Base-by-base conservation (phyloP, 2,113 vertebrate genomes). In the Anolis sagrei region DNA sequence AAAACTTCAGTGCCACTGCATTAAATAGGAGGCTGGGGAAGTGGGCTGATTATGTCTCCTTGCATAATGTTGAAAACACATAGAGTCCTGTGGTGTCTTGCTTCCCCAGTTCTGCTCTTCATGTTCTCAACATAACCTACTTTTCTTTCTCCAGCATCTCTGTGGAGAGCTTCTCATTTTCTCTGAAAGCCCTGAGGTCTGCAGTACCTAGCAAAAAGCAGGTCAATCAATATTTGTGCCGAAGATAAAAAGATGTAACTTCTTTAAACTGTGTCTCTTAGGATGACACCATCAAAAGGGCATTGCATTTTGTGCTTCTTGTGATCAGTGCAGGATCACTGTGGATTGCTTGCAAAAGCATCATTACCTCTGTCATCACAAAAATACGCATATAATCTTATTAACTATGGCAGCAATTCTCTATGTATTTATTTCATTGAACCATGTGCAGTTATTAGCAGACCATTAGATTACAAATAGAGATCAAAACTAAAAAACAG, bases 221-320 rank as follows among this genome's bases (percentile, higher is more conserved):
- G 78, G 75, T 79, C 89, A 89, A 54, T 94, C 88, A 91, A 77
- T 89, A 79, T 85, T 90, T 83, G 64, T 76, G 87, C 87, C 86
- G 72, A 88, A 88, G 83, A 83, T 82, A 77, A 92, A 93, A 84
- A 90, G 76, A 49, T 51, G 61, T 58, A 79, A 75, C 34, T 90
- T 81, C 86, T 88, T 93, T 73, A 86, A 76, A 88, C n/a, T 64
- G 21, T 36, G n/a, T 90, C 36, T 83, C 86, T 86, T 81, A 86
- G 76, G 70, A 54, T 84, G 73, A 70, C 82, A 70, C 44, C 7
- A 18, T 48, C 0, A 16, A 44, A 86, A 27, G 9, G 77, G 62
- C 19, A 39, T 88, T 39, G 16, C 29, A 44, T 76, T 81, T 48
- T 69, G 49, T 34, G 16, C 32, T 61, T 25, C 36, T 9, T 34